Evolutionary conservation across 2,888 invertebrate genomes (phyloP), one percentile per base, ranked within the genome.

Genomic region (Meloe dianella): DNA sequence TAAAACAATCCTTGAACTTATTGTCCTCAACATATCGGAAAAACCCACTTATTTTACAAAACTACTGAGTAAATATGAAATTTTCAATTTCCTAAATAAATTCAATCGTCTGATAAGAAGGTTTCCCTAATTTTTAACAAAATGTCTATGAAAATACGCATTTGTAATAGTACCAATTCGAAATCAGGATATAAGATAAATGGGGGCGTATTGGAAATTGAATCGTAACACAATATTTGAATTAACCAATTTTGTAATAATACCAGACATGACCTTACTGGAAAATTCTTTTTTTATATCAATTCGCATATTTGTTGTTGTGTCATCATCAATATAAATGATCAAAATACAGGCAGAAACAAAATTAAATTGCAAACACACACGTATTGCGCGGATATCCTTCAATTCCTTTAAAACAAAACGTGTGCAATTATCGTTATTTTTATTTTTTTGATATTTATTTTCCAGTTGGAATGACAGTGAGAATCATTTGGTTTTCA

Each of bases 401-500:
- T 20, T 20, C 20, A 47, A 47, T 47, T 47, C 47, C 10, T 17
- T 12, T 41, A n/a, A n/a, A n/a, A n/a, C 10, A 41, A 12, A 7
- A 41, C 5, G 1, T 17, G n/a, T 3, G 7, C 1, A 7, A 41
- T 17, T 41, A 7, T 20, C 10, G 7, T 10, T 47, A 8, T 20
- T 20, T 7, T 9, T 47, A 3, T 8, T 9, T 10, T 20, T 2
- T 20, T 20, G 1, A n/a, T 47, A 9, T 47, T 20, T 2, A 47
- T 70, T 71, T 84, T 84, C 74, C 84, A 95, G 94, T 82, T 97
- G 97, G 97, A 88, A 88, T 81, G 91, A 91, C 78, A 97, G 97
- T 2, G 91, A 92, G 79, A 98, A 98, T 84, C 97, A 98, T 83
- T 84, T 98, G 65, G 87, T 98, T 76, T 96, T 97, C 84, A 97